Conservation (phyloP, 2,797 vertebrate genomes). For the Emydoidea blandingii region DNA sequence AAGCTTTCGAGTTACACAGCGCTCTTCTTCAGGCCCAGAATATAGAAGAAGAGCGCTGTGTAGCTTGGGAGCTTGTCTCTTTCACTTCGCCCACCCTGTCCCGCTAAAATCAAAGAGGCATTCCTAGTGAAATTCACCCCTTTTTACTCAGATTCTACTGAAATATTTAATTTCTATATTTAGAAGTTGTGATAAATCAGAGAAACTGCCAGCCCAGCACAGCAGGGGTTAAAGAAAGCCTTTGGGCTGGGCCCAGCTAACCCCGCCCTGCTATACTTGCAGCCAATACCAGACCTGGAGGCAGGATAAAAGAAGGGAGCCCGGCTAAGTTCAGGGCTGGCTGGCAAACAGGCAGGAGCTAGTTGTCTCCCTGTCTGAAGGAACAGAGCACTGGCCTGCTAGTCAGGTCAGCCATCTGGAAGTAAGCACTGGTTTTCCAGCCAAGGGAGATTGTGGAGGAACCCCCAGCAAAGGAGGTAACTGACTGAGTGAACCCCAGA, state of each 20-base stretch:
- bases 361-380: not conserved
- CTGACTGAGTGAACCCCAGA: not conserved
- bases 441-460: not conserved
- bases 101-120: not conserved
- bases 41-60: no score
- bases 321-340: not conserved
- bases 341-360: not conserved
- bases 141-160: not conserved
- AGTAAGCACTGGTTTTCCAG: not conserved
- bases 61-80: no score
- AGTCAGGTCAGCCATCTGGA: not conserved
- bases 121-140: not conserved
- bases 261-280: no score
- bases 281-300: not conserved
- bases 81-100: no score
- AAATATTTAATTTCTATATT: not conserved
- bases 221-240: no score
- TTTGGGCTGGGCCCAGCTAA: no score
- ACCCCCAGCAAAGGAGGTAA: not conserved
- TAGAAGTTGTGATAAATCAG: no score
- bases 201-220: no score
- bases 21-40: not conserved
- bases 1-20: not conserved
- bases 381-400: not conserved
- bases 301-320: not conserved